phyloP scores from a whole-genome alignment of 2,113 vertebrate genomes.

The Engystomops pustulosus region DNA sequence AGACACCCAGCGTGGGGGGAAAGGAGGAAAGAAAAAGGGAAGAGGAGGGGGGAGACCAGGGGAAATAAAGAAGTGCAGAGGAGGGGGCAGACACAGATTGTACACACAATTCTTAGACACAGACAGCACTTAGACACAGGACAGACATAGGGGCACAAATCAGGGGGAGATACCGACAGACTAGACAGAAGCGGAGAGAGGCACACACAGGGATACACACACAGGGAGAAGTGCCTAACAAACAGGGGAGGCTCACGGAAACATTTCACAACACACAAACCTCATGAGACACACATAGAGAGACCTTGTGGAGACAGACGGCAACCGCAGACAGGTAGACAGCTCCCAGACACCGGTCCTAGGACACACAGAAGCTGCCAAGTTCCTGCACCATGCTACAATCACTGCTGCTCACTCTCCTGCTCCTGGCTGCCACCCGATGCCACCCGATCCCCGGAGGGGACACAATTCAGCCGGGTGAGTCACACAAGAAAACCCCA shows the following conservation, averaged over 20 bases:
- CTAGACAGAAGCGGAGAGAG: conserved; percentile 43
- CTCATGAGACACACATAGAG: conserved; percentile 28
- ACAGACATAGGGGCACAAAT: conserved; percentile 56
- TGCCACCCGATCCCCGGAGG: conserved; percentile 54
- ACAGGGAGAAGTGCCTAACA: conserved; percentile 37
- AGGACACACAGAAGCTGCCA: conserved; percentile 34
- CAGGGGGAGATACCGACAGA: conserved; percentile 50
- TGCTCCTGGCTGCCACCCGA: conserved; percentile 47
- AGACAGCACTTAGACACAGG: conserved; percentile 57
- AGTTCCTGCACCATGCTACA: conserved; percentile 52
- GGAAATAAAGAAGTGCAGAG: conserved; percentile 35
- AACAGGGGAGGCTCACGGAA: conserved; percentile 52
- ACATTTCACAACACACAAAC: conserved; percentile 36
- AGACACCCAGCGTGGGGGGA: conserved; percentile 38
- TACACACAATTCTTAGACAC: conserved; percentile 55
- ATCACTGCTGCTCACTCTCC: conserved; percentile 37
- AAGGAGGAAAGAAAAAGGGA: not conserved
- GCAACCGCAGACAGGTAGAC: conserved; percentile 36
- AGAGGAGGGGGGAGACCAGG: conserved; percentile 35
- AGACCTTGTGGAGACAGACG: not conserved
- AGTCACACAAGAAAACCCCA: conserved; percentile 34
- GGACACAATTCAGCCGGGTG: conserved; percentile 50
- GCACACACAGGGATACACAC: conserved; percentile 46
- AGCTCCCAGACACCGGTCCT: conserved; percentile 46
- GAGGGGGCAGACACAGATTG: conserved; percentile 38